These are phyloP conservation scores for Pseudeuparius sepicola DNA, from an alignment of 2,888 invertebrate species.

Conservation along the genomic window DNA sequence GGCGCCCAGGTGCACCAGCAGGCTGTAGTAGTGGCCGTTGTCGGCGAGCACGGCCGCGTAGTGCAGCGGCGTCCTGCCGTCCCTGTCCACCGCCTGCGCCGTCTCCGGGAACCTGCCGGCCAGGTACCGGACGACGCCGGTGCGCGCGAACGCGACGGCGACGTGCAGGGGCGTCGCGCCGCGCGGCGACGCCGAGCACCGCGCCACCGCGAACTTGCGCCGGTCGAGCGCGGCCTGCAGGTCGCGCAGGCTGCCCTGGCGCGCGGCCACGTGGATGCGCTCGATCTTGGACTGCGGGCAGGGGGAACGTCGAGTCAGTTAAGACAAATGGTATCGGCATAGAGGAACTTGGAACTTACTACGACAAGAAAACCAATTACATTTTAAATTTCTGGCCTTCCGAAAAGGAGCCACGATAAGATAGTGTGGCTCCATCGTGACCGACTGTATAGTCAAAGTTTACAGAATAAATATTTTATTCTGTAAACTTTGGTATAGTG, in stretches of 20 bases:
- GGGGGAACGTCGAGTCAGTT: conserved; percentile 5
- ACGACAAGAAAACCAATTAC: no score
- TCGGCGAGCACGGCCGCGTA: conserved; percentile 78
- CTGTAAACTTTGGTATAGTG: no score
- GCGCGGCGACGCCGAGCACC: conserved; percentile 71
- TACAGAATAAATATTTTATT: no score
- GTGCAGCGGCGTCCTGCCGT: conserved; percentile 79
- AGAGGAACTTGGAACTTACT: no score
- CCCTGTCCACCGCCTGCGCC: conserved; percentile 59
- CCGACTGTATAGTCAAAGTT: no score
- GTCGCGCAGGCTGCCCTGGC: conserved; percentile 73
- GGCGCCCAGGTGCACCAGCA: conserved; percentile 76
- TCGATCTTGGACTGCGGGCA: conserved; percentile 88
- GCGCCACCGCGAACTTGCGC: conserved; percentile 82
- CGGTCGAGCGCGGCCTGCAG: conserved; percentile 78
- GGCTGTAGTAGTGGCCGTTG: conserved; percentile 79
- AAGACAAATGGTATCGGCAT: conserved; percentile 1
- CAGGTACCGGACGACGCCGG: conserved; percentile 59
- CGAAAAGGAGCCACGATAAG: no score
- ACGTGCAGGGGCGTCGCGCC: conserved; percentile 79
- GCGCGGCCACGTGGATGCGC: conserved; percentile 76
- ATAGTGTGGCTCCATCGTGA: no score
- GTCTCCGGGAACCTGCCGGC: conserved; percentile 81
- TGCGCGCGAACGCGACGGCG: conserved; percentile 75
- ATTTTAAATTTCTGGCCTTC: no score